phyloP scores from a whole-genome alignment of 2,797 vertebrate species.

The Lepilemur ruficaudatus region DNA sequence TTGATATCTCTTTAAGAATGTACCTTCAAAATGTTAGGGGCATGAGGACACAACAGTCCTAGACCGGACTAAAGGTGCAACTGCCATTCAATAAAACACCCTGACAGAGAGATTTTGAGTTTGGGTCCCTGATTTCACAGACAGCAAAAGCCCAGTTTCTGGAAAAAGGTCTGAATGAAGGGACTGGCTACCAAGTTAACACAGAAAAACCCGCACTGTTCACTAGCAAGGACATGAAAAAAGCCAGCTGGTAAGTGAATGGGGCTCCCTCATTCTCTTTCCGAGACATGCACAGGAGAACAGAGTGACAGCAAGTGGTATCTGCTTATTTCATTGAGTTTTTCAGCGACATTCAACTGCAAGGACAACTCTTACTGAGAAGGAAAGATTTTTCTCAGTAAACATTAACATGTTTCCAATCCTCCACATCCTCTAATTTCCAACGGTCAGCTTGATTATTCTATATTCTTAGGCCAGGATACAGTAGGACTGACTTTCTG shows the following conservation, averaged over 20 bases:
- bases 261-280: background rate
- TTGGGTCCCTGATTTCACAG: background rate
- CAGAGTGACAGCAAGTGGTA: rapidly evolving
- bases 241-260: background rate
- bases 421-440: background rate
- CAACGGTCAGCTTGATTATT: background rate
- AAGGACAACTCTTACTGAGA: background rate
- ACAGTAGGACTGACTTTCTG: background rate
- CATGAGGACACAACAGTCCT: background rate
- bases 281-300: background rate
- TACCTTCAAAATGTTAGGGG: background rate
- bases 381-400: background rate
- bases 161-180: background rate
- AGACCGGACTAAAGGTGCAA: background rate
- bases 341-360: background rate
- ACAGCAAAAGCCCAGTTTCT: background rate
- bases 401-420: background rate
- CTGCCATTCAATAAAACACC: background rate
- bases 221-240: background rate
- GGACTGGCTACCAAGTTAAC: background rate
- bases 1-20: background rate
- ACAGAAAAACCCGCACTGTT: rapidly evolving
- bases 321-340: background rate
- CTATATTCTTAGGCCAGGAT: background rate
- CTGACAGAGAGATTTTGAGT: background rate